Base-by-base conservation (phyloP, 2,888 invertebrate genomes). In the Stratiomys singularior region DNA sequence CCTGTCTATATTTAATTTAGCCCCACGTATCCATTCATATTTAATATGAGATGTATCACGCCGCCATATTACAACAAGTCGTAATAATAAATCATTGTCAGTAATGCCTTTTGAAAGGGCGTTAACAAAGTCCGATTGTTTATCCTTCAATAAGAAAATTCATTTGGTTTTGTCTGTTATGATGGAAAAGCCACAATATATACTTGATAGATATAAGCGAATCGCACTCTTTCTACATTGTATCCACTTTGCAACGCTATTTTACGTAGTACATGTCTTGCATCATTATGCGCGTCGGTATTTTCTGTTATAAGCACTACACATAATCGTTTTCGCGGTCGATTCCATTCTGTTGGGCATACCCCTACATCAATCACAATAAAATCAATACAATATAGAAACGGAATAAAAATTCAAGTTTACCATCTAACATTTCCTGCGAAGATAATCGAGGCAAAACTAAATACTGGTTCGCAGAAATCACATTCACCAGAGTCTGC, bases 61-160 rank as follows among this genome's bases (percentile, higher is more conserved):
- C 0, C 97, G 91, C 97, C 97, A 98, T 80, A 97, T 91, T 64
- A 97, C 93, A 1, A 96, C 96, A 79, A 97, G 91, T 81, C 94
- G 92, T 79, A 94, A 89, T 60, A 93, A 88, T 69, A 94, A 91
- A 81, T 92, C 93, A 81, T 89, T 85, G 81, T 89, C 85, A 0
- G 83, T 82, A 0, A 90, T 90, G 80, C 91, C 91, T 83, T 89
- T 88, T 81, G 88, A 83, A 79, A 87, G 83, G 11, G 86, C 85
- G 79, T 92, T 92, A 25, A 97, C 90, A 87, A 97, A 96, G 82
- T 93, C 93, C 0, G 91, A 89, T 88, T 98, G 97, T 80, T 86
- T 87, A 76, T 87, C 87, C 84, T 85, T 21, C 5, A 66, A 44
- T 58, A 60, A 44, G 9, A 37, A 37, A 5, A 18, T 44, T n/a